phyloP scores from a whole-genome alignment of 2,113 vertebrate genomes.

The Chroicocephalus ridibundus region DNA sequence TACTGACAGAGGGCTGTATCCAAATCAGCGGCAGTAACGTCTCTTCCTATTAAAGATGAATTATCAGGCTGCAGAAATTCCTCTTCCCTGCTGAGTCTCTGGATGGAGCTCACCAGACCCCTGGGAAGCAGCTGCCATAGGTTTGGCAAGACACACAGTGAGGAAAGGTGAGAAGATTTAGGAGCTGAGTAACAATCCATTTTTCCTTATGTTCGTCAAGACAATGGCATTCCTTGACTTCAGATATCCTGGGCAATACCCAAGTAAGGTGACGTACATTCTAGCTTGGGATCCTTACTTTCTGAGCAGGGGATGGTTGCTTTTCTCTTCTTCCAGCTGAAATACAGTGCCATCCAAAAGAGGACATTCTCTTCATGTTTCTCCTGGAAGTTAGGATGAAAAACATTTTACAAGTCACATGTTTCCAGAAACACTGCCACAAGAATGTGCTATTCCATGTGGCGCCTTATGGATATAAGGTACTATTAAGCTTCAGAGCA shows the following conservation, averaged over 20 bases:
- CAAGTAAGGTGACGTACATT: constrained; percentile 3
- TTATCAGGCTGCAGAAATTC: neutral
- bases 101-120: neutral
- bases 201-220: neutral
- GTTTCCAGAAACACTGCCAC: neutral
- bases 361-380: neutral
- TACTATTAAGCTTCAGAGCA: neutral
- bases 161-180: neutral
- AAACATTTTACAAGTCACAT: neutral
- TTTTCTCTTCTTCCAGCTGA: neutral
- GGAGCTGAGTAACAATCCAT: neutral
- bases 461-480: neutral
- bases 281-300: neutral
- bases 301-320: neutral
- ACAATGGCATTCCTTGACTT: neutral
- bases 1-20: neutral
- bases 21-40: no score
- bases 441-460: neutral
- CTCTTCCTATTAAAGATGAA: neutral
- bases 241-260: neutral
- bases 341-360: neutral
- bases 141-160: neutral
- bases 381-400: neutral
- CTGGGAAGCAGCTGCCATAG: neutral
- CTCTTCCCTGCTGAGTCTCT: no score